phyloP scores from a whole-genome alignment of 2,888 invertebrate genomes.

The Temnothorax rugatulus region DNA sequence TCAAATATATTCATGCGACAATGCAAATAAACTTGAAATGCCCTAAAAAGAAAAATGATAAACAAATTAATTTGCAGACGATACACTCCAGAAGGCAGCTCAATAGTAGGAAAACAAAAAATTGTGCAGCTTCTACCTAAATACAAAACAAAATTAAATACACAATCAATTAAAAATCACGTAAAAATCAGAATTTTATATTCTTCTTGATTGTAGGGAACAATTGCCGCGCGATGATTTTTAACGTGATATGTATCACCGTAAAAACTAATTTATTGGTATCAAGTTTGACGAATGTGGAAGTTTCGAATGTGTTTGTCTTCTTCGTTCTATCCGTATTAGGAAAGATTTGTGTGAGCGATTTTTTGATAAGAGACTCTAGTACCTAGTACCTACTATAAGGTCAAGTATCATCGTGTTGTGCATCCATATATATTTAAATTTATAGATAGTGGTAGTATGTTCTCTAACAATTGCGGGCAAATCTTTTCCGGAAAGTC shows the following conservation, averaged over 20 bases:
- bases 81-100: slow-evolving; percentile 83
- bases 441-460: background rate
- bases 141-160: slow-evolving; percentile 78
- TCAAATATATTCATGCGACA: slow-evolving; percentile 68
- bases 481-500: background rate
- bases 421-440: background rate
- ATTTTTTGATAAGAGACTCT: background rate
- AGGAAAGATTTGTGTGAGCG: background rate
- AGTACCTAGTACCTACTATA: background rate
- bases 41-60: slow-evolving; percentile 75
- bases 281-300: background rate
- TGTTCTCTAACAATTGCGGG: background rate
- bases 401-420: background rate
- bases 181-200: background rate
- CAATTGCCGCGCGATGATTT: background rate
- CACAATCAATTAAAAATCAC: slow-evolving; percentile 49
- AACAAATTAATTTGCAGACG: slow-evolving; percentile 76
- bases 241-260: background rate
- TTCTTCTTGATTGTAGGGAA: background rate
- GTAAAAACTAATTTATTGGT: background rate
- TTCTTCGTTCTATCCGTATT: too few relatives aligned
- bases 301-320: background rate
- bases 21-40: slow-evolving; percentile 43
- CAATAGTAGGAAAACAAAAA: slow-evolving; percentile 82
- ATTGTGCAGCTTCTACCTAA: slow-evolving; percentile 83